Evolutionary conservation across 2,888 invertebrate species (phyloP).

Genomic region (Acleris cristana): DNA sequence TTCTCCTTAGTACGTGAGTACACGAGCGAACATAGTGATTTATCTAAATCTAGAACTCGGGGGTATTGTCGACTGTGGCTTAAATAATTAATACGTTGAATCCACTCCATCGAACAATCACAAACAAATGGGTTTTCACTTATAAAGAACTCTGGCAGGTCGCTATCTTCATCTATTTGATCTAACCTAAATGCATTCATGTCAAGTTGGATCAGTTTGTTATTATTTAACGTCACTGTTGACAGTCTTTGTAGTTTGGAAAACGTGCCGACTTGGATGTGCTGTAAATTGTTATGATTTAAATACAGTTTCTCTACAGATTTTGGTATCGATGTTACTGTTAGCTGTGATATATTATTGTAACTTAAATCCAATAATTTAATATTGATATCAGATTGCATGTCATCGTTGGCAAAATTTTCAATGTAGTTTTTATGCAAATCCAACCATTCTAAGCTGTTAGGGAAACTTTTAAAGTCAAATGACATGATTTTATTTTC

Average conservation of each 20-base stretch:
- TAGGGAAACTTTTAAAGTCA: slow-evolving; percentile 90
- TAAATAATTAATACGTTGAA: slow-evolving; percentile 90
- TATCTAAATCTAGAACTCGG: slow-evolving; percentile 90
- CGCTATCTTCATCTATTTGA: slow-evolving; percentile 86
- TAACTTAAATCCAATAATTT: slow-evolving; percentile 90
- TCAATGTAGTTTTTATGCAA: slow-evolving; percentile 90
- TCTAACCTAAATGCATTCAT: slow-evolving; percentile 88
- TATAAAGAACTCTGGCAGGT: slow-evolving; percentile 91
- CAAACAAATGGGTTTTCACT: slow-evolving; percentile 93
- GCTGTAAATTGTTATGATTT: slow-evolving; percentile 89
- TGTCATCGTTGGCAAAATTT: slow-evolving; percentile 84
- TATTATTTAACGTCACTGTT: slow-evolving; percentile 90
- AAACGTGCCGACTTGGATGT: slow-evolving; percentile 88
- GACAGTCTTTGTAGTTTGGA: slow-evolving; percentile 86
- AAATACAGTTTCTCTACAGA: slow-evolving; percentile 88
- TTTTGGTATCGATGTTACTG: slow-evolving; percentile 87
- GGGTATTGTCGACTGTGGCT: slow-evolving; percentile 90
- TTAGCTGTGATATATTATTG: slow-evolving; percentile 87
- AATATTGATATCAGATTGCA: slow-evolving; percentile 83
- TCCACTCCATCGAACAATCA: slow-evolving; percentile 95
- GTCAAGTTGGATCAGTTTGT: slow-evolving; percentile 88
- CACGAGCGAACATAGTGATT: slow-evolving; percentile 89
- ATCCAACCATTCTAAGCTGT: slow-evolving; percentile 90
- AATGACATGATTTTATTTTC: slow-evolving; percentile 89
- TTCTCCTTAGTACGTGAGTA: slow-evolving; percentile 87